Evolutionary conservation across 92 coral and sea anemone genomes (phyloP).

Genomic region (Plumapathes pennacea): DNA sequence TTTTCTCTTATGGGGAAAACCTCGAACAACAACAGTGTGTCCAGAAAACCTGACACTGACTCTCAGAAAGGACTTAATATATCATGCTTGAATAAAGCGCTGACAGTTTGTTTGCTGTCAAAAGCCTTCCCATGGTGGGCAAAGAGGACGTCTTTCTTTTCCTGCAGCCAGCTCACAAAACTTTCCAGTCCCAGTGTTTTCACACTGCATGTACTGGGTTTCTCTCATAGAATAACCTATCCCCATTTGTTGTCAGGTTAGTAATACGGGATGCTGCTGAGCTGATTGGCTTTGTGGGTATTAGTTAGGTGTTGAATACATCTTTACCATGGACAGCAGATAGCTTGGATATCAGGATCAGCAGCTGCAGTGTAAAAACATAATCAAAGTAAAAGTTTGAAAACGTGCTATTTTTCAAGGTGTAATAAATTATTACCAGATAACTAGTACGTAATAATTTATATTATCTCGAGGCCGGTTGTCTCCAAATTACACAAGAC

Average conservation of each 20-base stretch:
- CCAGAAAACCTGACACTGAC: constrained; percentile 28
- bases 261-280: background rate
- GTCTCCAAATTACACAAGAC: constrained; percentile 8
- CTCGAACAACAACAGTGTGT: constrained; percentile 11
- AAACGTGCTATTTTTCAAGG: background rate
- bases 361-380: no score
- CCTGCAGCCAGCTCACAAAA: constrained; percentile 17
- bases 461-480: constrained; percentile 6
- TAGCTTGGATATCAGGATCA: no score
- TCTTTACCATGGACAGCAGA: constrained; percentile 12
- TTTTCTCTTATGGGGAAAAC: constrained; percentile 6
- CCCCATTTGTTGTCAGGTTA: background rate
- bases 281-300: constrained; percentile 5
- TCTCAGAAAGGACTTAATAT: constrained; percentile 10
- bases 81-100: constrained; percentile 3
- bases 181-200: constrained; percentile 11
- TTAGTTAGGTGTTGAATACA: background rate
- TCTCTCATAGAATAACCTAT: background rate
- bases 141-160: constrained; percentile 4
- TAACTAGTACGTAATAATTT: no score
- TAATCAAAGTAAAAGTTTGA: no score
- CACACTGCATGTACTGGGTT: background rate
- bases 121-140: constrained; percentile 31
- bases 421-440: background rate
- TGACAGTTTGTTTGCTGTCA: constrained; percentile 8